Percentiles rank a stretch among this genome's conserved stretches.
Conservation (phyloP, 1,140 invertebrate species). For the Drosophila fuyamai region DNA sequence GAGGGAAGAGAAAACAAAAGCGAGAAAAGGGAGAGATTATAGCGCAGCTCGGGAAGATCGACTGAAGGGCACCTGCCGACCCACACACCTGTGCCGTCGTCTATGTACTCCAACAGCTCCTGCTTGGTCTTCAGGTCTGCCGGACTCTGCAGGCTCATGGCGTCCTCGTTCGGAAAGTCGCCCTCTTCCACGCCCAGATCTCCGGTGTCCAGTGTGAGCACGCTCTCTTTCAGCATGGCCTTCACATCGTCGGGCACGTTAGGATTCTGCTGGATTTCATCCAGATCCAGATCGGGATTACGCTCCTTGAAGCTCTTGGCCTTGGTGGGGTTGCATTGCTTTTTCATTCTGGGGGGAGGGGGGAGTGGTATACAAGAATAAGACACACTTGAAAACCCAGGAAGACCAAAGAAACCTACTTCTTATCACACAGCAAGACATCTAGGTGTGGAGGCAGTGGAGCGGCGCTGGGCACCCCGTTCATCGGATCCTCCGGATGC, state of each 20-base stretch:
- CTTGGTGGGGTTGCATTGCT: constrained; percentile 83
- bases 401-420: constrained; percentile 57
- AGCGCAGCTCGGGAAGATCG: background rate
- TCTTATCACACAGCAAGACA: constrained; percentile 79
- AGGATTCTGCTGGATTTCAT: constrained; percentile 84
- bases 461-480: constrained; percentile 51
- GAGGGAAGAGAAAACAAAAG: constrained; percentile 12
- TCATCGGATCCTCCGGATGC: constrained; percentile 95
- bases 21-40: constrained; percentile 3
- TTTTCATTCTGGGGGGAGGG: constrained; percentile 75
- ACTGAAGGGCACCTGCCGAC: constrained; percentile 1
- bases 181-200: constrained; percentile 42
- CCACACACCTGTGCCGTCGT: constrained; percentile 79
- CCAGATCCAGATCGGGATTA: constrained; percentile 84
- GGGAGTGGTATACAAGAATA: background rate
- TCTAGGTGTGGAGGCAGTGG: constrained; percentile 76
- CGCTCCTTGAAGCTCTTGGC: constrained; percentile 84
- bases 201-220: constrained; percentile 58
- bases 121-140: constrained; percentile 79
- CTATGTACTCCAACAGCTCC: constrained; percentile 79
- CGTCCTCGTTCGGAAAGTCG: constrained; percentile 57
- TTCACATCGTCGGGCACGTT: constrained; percentile 84
- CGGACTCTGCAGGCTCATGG: constrained; percentile 69
- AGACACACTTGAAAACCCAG: background rate
- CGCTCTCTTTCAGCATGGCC: constrained; percentile 80